Conservation (phyloP, 2,113 vertebrate species). For the Amblyopsis rosae region DNA sequence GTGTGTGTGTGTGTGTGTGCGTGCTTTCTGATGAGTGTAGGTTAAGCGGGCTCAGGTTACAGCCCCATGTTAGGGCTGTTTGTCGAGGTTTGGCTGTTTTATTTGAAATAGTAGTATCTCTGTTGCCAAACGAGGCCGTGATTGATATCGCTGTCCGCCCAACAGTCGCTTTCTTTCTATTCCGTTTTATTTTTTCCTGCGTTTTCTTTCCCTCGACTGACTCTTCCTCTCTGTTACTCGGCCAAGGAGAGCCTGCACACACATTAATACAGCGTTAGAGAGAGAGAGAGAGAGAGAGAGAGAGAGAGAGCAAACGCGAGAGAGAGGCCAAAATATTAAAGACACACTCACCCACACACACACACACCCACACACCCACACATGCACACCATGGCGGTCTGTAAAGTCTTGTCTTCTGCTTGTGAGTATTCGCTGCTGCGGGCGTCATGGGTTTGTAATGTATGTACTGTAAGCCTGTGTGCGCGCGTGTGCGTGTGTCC, state of each 20-base stretch:
- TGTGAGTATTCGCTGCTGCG: neutral
- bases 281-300: constrained; percentile 33
- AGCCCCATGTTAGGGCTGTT: constrained; percentile 69
- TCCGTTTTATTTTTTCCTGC: constrained; percentile 26
- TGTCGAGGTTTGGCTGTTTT: constrained; percentile 72
- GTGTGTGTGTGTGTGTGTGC: constrained; percentile 8
- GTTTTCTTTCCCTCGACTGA: constrained; percentile 40
- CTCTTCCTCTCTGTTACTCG: constrained; percentile 39
- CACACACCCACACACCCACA: neutral
- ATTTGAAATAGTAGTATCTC: constrained; percentile 78
- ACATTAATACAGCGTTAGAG: constrained; percentile 50
- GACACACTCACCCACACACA: neutral
- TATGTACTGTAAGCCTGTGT: neutral
- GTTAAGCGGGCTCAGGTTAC: constrained; percentile 70
- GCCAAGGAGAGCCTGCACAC: constrained; percentile 24
- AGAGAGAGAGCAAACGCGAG: constrained; percentile 18
- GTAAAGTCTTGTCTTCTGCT: no score
- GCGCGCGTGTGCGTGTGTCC: neutral
- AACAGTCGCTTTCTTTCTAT: constrained; percentile 60
- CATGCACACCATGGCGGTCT: neutral
- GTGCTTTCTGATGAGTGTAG: constrained; percentile 55
- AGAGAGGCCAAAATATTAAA: neutral
- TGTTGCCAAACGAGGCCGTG: constrained; percentile 82
- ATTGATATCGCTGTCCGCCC: constrained; percentile 65
- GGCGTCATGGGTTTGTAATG: neutral